Conservation (phyloP, 2,888 invertebrate species). For the Rapana venosa region DNA sequence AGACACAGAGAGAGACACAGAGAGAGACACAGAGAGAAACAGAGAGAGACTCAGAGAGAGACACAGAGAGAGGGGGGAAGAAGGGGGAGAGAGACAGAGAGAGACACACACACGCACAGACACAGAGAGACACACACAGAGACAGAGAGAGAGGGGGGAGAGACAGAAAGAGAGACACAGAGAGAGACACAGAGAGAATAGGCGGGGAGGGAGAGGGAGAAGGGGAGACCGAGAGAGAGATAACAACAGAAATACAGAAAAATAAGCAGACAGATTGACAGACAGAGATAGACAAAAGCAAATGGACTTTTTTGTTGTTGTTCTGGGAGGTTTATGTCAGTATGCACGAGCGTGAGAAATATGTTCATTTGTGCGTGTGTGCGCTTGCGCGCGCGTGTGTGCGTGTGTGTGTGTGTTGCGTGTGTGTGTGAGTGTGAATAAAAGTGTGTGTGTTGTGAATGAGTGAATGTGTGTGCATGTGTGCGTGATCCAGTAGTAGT, state of each 20-base stretch:
- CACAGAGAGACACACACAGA: too few species aligned
- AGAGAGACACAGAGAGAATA: not conserved
- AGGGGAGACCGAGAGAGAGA: not conserved
- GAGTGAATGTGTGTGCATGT: not conserved
- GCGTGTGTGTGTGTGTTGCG: not conserved
- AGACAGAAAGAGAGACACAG: not conserved
- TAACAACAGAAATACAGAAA: too few species aligned
- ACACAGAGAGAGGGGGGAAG: not conserved
- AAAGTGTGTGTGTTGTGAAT: not conserved
- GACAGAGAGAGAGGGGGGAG: not conserved
- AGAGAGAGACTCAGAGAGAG: too few species aligned
- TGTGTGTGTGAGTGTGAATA: slow-evolving; percentile 14
- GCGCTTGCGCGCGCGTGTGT: not conserved
- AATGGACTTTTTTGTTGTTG: too few species aligned
- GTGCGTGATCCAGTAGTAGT: not conserved
- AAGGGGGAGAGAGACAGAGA: too few species aligned
- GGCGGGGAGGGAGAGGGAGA: not conserved
- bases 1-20: not conserved
- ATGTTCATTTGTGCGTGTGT: too few species aligned
- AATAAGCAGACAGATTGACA: too few species aligned
- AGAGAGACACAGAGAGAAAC: not conserved
- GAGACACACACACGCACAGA: too few species aligned
- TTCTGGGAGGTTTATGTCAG: too few species aligned
- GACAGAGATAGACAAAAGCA: too few species aligned
- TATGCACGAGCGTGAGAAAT: too few species aligned